These are phyloP conservation scores for Eilema caniola DNA, from an alignment of 2,888 invertebrate genomes.

Conservation along the genomic window DNA sequence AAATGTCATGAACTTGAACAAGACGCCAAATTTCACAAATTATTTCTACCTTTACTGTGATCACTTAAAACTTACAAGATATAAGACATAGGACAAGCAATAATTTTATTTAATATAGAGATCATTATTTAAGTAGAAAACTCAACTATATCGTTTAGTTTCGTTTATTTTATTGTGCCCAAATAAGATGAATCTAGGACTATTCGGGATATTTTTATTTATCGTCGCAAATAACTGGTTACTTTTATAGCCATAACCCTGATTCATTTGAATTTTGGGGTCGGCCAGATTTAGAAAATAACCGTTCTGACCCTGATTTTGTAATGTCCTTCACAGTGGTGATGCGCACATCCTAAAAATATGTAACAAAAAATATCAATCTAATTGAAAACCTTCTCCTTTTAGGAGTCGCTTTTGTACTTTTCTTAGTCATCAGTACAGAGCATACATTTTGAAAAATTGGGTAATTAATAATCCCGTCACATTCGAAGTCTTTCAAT, in stretches of 20 bases:
- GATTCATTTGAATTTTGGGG: background rate
- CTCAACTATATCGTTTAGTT: background rate
- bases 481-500: too few relatives aligned
- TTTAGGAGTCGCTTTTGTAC: too few relatives aligned
- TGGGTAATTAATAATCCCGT: background rate
- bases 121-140: background rate
- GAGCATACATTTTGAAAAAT: background rate
- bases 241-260: constrained; percentile 1
- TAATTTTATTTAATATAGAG: background rate
- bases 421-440: background rate
- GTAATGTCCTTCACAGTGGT: background rate
- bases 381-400: too few relatives aligned
- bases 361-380: too few relatives aligned
- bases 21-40: too few relatives aligned
- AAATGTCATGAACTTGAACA: too few relatives aligned
- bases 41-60: too few relatives aligned
- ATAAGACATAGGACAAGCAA: too few relatives aligned
- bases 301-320: background rate
- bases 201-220: background rate
- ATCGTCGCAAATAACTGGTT: background rate
- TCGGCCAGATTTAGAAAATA: background rate
- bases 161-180: background rate
- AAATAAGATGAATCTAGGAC: background rate
- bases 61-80: too few relatives aligned
- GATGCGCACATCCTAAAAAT: background rate